Evolutionary conservation across 2,113 vertebrate genomes (phyloP).

Genomic region (Vicugna pacos): DNA sequence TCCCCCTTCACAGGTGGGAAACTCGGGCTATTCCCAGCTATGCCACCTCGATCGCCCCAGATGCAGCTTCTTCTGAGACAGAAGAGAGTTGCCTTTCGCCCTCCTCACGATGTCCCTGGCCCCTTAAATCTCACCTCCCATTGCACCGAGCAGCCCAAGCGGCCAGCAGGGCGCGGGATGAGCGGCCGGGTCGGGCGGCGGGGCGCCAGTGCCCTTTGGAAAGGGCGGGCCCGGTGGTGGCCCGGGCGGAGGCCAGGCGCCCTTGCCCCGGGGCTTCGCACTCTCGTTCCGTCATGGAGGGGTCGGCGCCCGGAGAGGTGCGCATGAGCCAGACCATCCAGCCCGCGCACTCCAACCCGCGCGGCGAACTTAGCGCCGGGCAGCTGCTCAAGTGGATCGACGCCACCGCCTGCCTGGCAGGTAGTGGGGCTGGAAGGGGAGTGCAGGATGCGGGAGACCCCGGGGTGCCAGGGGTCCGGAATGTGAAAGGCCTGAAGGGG

Average conservation of each 20-base stretch:
- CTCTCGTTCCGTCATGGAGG: neutral
- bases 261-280: accelerated
- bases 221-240: neutral
- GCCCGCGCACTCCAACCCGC: conserved; percentile 85
- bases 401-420: conserved; percentile 87
- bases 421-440: conserved; percentile 69
- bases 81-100: neutral
- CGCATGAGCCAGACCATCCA: conserved; percentile 86
- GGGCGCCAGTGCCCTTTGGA: neutral
- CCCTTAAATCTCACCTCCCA: neutral
- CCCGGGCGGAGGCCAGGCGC: neutral
- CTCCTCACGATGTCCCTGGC: neutral
- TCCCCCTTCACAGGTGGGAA: neutral
- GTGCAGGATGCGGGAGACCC: accelerated
- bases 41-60: neutral
- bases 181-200: accelerated
- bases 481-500: accelerated
- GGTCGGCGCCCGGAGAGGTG: conserved; percentile 57
- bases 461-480: neutral
- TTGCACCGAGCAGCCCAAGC: neutral
- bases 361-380: conserved; percentile 85
- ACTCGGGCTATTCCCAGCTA: neutral
- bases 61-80: neutral
- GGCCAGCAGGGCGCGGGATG: neutral
- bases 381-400: conserved; percentile 91